A percentile compares a stretch with the other conserved stretches of the same genome.
Conservation (phyloP, 2,888 invertebrate species). For the Coenonympha arcania region DNA sequence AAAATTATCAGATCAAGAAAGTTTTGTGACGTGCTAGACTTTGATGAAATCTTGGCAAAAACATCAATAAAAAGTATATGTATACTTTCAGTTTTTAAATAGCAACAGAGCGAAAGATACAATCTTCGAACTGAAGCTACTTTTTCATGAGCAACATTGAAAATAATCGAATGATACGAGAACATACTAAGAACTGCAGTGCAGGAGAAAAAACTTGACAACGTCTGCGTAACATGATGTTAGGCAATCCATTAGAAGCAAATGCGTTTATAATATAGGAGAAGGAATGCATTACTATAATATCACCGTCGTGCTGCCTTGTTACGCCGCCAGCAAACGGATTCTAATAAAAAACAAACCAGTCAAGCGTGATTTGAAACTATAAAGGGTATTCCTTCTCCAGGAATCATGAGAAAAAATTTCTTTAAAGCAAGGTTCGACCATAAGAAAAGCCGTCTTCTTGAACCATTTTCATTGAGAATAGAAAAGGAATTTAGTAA, state of each 20-base stretch:
- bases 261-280: slow-evolving; percentile 63
- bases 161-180: not conserved
- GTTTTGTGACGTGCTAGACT: too few species aligned
- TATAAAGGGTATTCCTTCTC: slow-evolving; percentile 16
- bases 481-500: too few species aligned
- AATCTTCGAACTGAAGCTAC: too few species aligned
- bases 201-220: slow-evolving; percentile 9
- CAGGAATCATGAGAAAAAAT: not conserved
- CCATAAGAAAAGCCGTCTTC: too few species aligned
- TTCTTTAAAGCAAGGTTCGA: too few species aligned
- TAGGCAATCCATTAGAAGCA: slow-evolving; percentile 44
- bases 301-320: slow-evolving; percentile 45
- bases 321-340: slow-evolving; percentile 39
- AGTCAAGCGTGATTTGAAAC: slow-evolving; percentile 3
- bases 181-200: not conserved
- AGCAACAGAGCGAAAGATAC: too few species aligned
- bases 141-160: too few species aligned
- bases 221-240: slow-evolving; percentile 21
- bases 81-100: too few species aligned
- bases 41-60: too few species aligned
- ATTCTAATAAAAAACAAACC: slow-evolving; percentile 18
- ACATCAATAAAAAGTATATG: too few species aligned
- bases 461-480: too few species aligned
- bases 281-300: slow-evolving; percentile 60
- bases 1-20: too few species aligned